Percentiles rank a stretch among this genome's conserved stretches.
Conservation (phyloP, 2,888 invertebrate species). For the Ethmia dodecea region DNA sequence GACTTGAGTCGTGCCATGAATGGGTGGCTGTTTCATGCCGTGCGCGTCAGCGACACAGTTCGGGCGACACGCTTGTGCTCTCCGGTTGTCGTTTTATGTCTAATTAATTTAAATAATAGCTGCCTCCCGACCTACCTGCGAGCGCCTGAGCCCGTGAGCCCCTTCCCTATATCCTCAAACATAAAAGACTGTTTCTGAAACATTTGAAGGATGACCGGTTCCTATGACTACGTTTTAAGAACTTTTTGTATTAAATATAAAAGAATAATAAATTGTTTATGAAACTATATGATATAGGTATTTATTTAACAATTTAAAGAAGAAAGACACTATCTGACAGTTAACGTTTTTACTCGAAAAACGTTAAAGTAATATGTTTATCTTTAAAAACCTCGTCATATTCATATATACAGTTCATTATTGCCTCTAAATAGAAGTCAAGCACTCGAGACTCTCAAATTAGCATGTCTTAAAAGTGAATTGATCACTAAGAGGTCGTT, state of each 20-base stretch:
- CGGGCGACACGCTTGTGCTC: conserved; percentile 52
- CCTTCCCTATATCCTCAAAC: conserved; percentile 28
- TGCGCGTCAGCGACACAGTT: conserved; percentile 22
- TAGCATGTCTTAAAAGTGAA: conserved; percentile 66
- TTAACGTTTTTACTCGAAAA: too few species aligned
- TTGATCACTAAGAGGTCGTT: conserved; percentile 59
- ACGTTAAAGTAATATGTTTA: not conserved
- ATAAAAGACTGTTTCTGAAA: not conserved
- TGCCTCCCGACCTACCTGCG: conserved; percentile 61
- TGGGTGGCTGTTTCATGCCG: not conserved
- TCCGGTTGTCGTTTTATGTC: conserved; percentile 62
- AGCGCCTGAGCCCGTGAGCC: conserved; percentile 29
- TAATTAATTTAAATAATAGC: conserved; percentile 75
- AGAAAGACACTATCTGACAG: too few species aligned
- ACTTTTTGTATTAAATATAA: too few species aligned
- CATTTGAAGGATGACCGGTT: not conserved
- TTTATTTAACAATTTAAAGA: too few species aligned
- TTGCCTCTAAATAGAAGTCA: conserved; percentile 38
- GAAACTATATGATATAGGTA: too few species aligned
- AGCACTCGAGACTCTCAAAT: conserved; percentile 61
- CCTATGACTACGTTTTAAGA: too few species aligned
- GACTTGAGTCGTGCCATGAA: too few species aligned
- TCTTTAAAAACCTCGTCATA: conserved; percentile 20
- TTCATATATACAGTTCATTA: conserved; percentile 43
- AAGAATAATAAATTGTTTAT: too few species aligned